These are phyloP conservation scores for Cephus cinctus DNA, from an alignment of 1,140 invertebrate species.

Conservation along the genomic window DNA sequence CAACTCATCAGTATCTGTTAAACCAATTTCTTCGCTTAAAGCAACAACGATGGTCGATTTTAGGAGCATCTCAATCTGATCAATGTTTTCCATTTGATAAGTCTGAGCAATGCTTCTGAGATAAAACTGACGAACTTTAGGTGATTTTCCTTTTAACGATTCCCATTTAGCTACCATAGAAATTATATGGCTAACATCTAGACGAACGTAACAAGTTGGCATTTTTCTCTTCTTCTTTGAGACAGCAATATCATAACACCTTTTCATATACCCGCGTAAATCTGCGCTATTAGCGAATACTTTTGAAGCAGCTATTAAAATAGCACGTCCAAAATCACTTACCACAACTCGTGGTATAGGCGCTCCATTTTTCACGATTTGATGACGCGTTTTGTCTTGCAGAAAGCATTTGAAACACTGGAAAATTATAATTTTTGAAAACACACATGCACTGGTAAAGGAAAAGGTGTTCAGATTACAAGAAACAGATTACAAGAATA, in stretches of 20 bases:
- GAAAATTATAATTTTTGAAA: background rate
- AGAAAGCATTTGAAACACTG: conserved; percentile 15
- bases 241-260: conserved; percentile 6
- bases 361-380: background rate
- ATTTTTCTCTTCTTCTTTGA: conserved; percentile 4
- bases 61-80: conserved; percentile 6
- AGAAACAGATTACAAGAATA: too few relatives aligned
- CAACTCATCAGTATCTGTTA: background rate
- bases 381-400: conserved; percentile 15
- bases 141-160: conserved; percentile 13
- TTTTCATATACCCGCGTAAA: conserved; percentile 9
- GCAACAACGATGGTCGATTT: conserved; percentile 16
- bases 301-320: conserved; percentile 14
- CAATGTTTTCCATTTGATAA: conserved; percentile 13
- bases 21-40: conserved; percentile 17
- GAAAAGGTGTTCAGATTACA: conserved; percentile 12
- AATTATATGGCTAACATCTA: conserved; percentile 21
- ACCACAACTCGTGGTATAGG: conserved; percentile 9
- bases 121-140: conserved; percentile 17
- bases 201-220: conserved; percentile 8
- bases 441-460: conserved; percentile 15
- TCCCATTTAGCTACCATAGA: conserved; percentile 16
- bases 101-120: conserved; percentile 13
- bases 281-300: conserved; percentile 7
- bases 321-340: conserved; percentile 11